These are phyloP conservation scores for Struthio camelus DNA, from an alignment of 2,113 vertebrate species.

Conservation along the genomic window DNA sequence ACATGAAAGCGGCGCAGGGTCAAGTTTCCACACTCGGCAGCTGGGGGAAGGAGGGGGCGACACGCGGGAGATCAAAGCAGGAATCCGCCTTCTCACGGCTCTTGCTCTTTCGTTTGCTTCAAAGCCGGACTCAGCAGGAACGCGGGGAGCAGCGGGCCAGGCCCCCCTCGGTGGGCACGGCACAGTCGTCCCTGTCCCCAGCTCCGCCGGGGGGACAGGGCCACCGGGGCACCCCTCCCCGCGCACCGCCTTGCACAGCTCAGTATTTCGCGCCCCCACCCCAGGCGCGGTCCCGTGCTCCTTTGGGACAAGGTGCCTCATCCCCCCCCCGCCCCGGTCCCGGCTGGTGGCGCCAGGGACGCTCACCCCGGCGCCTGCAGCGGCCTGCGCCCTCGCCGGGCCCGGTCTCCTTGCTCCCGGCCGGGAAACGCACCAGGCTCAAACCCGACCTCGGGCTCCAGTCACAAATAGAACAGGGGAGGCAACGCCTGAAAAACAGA, in stretches of 20 bases:
- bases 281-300: no score
- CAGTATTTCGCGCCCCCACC: no score
- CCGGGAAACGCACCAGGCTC: fast-evolving
- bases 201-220: neutral
- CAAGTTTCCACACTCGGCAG: constrained; percentile 16
- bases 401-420: no score
- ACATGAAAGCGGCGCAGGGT: constrained; percentile 25
- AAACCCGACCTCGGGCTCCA: fast-evolving
- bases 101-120: neutral
- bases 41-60: neutral
- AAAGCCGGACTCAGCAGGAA: neutral
- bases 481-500: neutral
- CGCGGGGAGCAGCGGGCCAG: neutral
- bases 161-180: no score
- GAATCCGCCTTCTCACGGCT: neutral
- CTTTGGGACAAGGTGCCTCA: no score
- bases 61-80: constrained; percentile 44
- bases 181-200: no score
- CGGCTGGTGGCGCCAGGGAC: no score
- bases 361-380: no score
- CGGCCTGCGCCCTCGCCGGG: no score
- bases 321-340: no score
- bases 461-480: neutral
- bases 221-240: no score
- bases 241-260: neutral